A percentile compares a stretch with the other conserved stretches of the same genome.
These are phyloP conservation scores for Phenacoccus solenopsis DNA, from an alignment of 1,140 invertebrate genomes.

Conservation along the genomic window DNA sequence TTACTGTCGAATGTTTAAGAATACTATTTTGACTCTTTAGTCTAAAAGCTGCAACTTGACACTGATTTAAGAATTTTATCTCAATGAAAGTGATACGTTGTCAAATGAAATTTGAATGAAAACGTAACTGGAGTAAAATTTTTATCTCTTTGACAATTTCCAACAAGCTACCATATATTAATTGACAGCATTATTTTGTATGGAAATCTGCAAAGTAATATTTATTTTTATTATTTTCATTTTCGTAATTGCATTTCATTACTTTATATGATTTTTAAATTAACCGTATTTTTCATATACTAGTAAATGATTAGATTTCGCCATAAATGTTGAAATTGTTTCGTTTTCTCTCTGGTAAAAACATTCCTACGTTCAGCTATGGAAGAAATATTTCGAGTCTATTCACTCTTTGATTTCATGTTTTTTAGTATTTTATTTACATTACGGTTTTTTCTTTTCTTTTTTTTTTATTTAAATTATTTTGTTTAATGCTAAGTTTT, in stretches of 20 bases:
- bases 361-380: constrained; percentile 12
- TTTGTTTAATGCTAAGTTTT: constrained; percentile 10
- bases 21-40: too few species aligned
- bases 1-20: too few species aligned
- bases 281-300: background rate
- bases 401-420: constrained; percentile 13
- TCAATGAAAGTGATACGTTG: too few species aligned
- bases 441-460: constrained; percentile 1
- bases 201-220: background rate
- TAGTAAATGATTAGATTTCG: background rate
- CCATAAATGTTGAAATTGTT: background rate
- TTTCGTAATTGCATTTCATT: background rate
- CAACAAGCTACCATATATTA: too few species aligned
- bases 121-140: too few species aligned
- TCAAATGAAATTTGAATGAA: too few species aligned
- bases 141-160: too few species aligned
- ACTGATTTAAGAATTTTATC: too few species aligned
- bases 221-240: background rate
- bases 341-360: background rate
- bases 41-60: too few species aligned
- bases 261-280: background rate
- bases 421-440: constrained; percentile 11
- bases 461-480: constrained; percentile 13
- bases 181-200: background rate
- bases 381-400: background rate